These are phyloP conservation scores for Sceliomorpha sp. DNA, from an alignment of 2,888 invertebrate species.

Conservation along the genomic window DNA sequence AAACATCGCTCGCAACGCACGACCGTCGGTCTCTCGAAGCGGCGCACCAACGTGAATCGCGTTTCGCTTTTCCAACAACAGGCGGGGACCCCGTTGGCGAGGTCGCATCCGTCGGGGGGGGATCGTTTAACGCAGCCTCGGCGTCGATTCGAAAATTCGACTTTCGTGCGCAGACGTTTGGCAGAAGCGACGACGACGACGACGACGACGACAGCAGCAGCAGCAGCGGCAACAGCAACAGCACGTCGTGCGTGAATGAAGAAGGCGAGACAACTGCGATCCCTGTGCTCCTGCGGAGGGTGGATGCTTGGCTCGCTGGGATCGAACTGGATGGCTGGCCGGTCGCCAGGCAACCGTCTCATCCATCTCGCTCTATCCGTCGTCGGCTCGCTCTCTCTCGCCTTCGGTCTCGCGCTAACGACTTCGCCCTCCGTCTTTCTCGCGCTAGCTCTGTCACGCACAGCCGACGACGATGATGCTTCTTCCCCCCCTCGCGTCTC, in stretches of 20 bases:
- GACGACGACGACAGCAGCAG: no score
- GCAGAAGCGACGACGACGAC: no score
- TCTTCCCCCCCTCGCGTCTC: conserved; percentile 16
- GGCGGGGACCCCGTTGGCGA: no score
- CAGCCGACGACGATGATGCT: conserved; percentile 10
- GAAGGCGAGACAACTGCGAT: conserved; percentile 44
- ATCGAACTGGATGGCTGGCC: conserved; percentile 79
- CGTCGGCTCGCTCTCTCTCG: conserved; percentile 40
- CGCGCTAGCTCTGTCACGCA: conserved; percentile 46
- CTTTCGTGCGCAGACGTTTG: no score
- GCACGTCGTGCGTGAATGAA: conserved; percentile 57
- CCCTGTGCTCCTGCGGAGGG: conserved; percentile 59
- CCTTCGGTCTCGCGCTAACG: conserved; percentile 22
- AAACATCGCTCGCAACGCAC: not conserved
- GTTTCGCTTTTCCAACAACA: no score
- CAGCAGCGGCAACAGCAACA: conserved; percentile 40
- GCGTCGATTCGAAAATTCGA: no score
- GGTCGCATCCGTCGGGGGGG: no score
- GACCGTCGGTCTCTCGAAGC: no score
- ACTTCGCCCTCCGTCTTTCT: conserved; percentile 48
- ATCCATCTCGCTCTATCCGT: conserved; percentile 62
- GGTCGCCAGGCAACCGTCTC: conserved; percentile 77
- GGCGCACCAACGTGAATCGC: no score
- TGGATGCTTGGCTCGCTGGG: conserved; percentile 74
- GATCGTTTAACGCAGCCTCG: no score